Evolutionary conservation across 1,140 invertebrate genomes (phyloP).

Genomic region (Zaprionus camerounensis): DNA sequence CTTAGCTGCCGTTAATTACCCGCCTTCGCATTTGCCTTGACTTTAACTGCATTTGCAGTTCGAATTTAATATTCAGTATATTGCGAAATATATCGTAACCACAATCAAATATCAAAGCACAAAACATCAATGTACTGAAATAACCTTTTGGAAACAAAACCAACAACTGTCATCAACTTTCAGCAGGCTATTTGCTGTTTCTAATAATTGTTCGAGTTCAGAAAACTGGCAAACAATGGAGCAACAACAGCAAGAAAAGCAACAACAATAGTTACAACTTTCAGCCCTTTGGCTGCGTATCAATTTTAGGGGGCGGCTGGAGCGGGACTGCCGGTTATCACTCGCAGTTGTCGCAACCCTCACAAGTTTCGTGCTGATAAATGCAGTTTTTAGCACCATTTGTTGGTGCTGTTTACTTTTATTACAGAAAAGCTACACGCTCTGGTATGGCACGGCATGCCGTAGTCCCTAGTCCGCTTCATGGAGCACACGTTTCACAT

Average conservation of each 20-base stretch:
- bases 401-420: slow-evolving; percentile 68
- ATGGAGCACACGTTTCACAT: slow-evolving; percentile 35
- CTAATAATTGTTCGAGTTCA: slow-evolving; percentile 44
- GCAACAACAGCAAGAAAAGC: neutral
- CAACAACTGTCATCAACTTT: slow-evolving; percentile 46
- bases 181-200: slow-evolving; percentile 14
- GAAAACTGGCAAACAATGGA: slow-evolving; percentile 28
- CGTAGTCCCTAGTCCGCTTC: neutral
- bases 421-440: slow-evolving; percentile 57
- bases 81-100: neutral
- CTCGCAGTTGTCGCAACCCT: slow-evolving; percentile 25
- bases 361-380: slow-evolving; percentile 59
- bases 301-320: slow-evolving; percentile 26
- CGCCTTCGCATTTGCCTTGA: neutral
- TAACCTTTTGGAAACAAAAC: slow-evolving; percentile 40
- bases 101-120: slow-evolving; percentile 4
- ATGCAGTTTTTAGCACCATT: slow-evolving; percentile 59
- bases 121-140: slow-evolving; percentile 28
- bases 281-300: slow-evolving; percentile 21
- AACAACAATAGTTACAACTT: slow-evolving; percentile 11
- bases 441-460: neutral
- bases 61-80: slow-evolving; percentile 5
- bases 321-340: neutral
- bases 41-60: neutral
- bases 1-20: slow-evolving; percentile 40